Evolutionary conservation across 2,113 vertebrate species (phyloP), one percentile per base, ranked within the genome.

Genomic region (Anoplopoma fimbria): DNA sequence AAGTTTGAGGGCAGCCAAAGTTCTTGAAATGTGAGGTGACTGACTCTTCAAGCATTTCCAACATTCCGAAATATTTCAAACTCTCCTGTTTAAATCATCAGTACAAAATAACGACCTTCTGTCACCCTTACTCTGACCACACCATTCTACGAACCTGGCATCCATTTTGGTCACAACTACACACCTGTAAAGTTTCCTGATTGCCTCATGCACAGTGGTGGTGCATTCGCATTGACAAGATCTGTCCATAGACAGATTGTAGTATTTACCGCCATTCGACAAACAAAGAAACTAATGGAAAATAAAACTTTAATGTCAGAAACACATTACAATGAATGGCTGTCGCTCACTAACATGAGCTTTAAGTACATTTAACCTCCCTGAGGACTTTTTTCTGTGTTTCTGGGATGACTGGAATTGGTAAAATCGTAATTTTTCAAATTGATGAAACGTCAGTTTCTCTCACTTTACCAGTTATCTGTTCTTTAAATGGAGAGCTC

Each of bases 1-100:
- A 72, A 36, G 15, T 31, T 62, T 38, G 7, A 69, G 71, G 36
- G 25, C 57, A 33, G 79, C 62, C 75, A 45, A 67, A 12, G 68
- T 64, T 77, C 42, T n/a, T 38, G 17, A 55, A 69, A 45, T 49
- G 0, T 67, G 27, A 63, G 12, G 38, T 19, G 19, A 64, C 65
- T 23, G 21, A 77, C 47, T 27, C 21, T 17, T 69, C 9, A n/a
- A 57, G 34, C 6, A 57, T 57, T 62, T 45, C 64, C 21, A 64
- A 21, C 27, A 55, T 72, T 14, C 6, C 0, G n/a, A 71, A 67
- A 60, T 12, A 67, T 19, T 15, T 63, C 2, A 74, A 25, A 40
- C 8, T 14, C 13, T 12, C 6, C 21, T 76, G 57, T 47, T 57
- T 47, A 45, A 45, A 36, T 82, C 23, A 60, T 72, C 27, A 67